Evolutionary conservation across 2,797 vertebrate genomes (phyloP).

Genomic region (Vespertilio murinus): DNA sequence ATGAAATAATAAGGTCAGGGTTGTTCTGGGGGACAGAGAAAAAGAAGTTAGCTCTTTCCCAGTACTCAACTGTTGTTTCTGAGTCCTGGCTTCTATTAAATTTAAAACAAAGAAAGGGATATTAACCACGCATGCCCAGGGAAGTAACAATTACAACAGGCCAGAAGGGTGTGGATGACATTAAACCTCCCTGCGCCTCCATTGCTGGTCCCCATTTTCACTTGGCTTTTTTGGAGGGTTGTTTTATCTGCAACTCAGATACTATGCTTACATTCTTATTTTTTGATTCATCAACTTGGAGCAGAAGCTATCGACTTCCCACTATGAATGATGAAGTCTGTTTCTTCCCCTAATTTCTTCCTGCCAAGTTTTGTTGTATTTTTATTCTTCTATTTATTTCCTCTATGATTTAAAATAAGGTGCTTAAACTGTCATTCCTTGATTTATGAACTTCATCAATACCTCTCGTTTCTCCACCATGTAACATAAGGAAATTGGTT

Average conservation of each 20-base stretch:
- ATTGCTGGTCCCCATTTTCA: neutral
- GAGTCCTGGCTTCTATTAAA: slow-evolving; percentile 1
- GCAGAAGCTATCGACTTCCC: neutral
- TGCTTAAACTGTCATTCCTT: neutral
- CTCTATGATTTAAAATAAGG: slow-evolving; percentile 20
- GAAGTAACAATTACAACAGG: neutral
- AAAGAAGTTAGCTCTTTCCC: neutral
- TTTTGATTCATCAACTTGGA: slow-evolving; percentile 15
- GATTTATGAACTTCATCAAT: neutral
- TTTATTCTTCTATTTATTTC: slow-evolving; percentile 50
- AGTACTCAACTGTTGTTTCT: neutral
- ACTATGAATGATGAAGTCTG: neutral
- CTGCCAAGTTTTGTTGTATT: slow-evolving; percentile 41
- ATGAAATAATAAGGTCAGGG: neutral
- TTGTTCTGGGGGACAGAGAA: neutral
- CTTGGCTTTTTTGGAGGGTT: neutral
- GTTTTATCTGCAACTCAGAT: slow-evolving; percentile 21
- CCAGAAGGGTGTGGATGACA: neutral
- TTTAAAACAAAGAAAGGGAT: slow-evolving; percentile 3
- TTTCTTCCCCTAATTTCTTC: slow-evolving; percentile 32
- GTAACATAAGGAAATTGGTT: neutral
- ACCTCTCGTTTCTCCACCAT: neutral
- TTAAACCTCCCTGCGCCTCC: neutral
- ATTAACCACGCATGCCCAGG: neutral
- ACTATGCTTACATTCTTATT: slow-evolving; percentile 31